Percentiles rank a stretch among this genome's conserved stretches.
Conservation (phyloP, 1,140 invertebrate genomes). For the Musca domestica region DNA sequence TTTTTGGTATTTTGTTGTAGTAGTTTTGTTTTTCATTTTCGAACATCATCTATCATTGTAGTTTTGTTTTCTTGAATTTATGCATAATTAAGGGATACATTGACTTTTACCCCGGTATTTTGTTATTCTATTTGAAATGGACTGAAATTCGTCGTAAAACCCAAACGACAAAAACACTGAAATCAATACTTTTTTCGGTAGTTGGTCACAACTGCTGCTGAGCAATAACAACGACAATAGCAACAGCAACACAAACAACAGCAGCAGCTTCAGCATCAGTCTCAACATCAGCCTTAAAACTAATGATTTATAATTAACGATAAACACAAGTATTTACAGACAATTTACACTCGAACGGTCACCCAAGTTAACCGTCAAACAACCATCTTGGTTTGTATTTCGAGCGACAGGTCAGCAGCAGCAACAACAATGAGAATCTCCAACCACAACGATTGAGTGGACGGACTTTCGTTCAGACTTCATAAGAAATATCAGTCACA, state of each 20-base stretch:
- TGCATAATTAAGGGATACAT: slow-evolving; percentile 4
- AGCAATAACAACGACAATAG: too few relatives aligned
- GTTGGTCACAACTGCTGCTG: too few relatives aligned
- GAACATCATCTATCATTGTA: slow-evolving; percentile 8
- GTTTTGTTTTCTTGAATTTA: background rate
- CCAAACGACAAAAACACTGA: background rate
- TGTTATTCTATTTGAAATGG: background rate
- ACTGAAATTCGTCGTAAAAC: background rate
- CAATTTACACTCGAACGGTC: slow-evolving; percentile 1
- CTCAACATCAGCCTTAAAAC: background rate
- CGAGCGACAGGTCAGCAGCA: background rate
- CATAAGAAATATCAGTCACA: slow-evolving; percentile 24
- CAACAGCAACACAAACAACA: too few relatives aligned
- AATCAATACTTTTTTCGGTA: slow-evolving; percentile 10
- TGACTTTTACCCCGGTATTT: background rate
- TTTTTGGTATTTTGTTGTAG: background rate
- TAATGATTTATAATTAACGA: slow-evolving; percentile 16
- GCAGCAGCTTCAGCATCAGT: background rate
- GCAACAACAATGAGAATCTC: background rate
- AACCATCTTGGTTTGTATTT: background rate
- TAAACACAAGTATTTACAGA: slow-evolving; percentile 13
- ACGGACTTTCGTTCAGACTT: background rate
- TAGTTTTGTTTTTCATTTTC: background rate
- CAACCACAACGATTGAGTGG: background rate
- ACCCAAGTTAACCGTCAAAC: background rate